A percentile compares a stretch with the other conserved stretches of the same genome.
phyloP scores from a whole-genome alignment of 2,797 vertebrate species.

The Margarornis squamiger region DNA sequence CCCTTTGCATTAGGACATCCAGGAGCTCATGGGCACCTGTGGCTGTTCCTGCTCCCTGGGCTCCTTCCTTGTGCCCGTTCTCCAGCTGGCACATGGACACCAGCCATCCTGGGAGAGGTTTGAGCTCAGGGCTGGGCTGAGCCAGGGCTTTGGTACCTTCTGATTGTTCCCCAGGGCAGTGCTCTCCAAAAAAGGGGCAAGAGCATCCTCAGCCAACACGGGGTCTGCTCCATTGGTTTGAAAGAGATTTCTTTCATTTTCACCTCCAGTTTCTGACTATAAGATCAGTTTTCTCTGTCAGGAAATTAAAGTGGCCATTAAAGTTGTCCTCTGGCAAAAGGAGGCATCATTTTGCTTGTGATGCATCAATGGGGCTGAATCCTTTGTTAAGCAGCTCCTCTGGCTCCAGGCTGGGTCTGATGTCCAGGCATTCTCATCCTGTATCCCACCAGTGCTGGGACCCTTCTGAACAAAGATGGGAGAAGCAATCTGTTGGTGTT shows the following conservation, averaged over 20 bases:
- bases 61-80: neutral
- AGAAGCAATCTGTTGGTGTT: neutral
- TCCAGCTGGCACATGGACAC: neutral
- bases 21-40: neutral
- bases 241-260: neutral
- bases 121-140: neutral
- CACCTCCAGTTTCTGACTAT: neutral
- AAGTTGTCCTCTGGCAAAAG: neutral
- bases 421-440: neutral
- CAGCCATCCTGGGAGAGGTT: fast-evolving
- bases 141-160: neutral
- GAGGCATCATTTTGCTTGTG: neutral
- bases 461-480: neutral
- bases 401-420: neutral
- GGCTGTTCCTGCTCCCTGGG: neutral
- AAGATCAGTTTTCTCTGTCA: neutral
- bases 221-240: neutral
- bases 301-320: neutral
- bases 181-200: neutral
- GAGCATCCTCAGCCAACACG: neutral
- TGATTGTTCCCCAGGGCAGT: neutral
- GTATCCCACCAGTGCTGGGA: fast-evolving
- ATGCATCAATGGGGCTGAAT: neutral
- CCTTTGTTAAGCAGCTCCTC: fast-evolving
- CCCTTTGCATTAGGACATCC: fast-evolving